Evolutionary conservation across 2,888 invertebrate genomes (phyloP), one percentile per base, ranked within the genome.

Genomic region (Alitta virens): DNA sequence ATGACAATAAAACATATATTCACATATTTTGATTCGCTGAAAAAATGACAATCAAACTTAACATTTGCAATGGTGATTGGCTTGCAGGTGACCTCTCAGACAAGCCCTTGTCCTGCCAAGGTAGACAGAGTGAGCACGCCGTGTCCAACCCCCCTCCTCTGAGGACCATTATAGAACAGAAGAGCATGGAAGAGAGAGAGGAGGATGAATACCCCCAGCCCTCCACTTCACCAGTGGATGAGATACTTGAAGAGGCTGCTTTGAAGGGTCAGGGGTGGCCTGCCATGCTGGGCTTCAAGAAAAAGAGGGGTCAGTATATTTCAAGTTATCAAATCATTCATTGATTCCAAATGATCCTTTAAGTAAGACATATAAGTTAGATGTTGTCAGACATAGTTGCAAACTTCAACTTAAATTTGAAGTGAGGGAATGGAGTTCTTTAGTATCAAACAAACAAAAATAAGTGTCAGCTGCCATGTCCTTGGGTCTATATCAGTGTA

Each of bases 221-320:
- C 53, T 65, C 67, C 12, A 67, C 67, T 24, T 68, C 67, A 7
- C 69, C 69, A 12, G 51, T 69, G 7, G 60, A 68, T 16, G 66
- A 67, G 26, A 65, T 65, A 61, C 58, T 67, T 26, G 56, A 67
- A 2, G 42, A 26, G n/a, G 46, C 46, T 7, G 46, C 46, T n/a
- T n/a, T 21, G 18, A n/a, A 21, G n/a, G 18, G 21, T 18, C 18
- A 46, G 7, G n/a, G 18, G n/a, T 46, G 46, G 46, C 46, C 46
- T 3, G 46, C 33, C 12, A 33, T 33, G 33, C 12, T 33, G 12
- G 33, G 33, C 33, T 12, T 33, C 33, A 33, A 33, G 12, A 33
- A 33, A 12, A 33, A 33, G 12, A 5, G 33, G 12, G 33, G 33
- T 33, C 7, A 12, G 33, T 33, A 12, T 33, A n/a, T n/a, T n/a